Percentiles rank a stretch among this genome's conserved stretches.
These are phyloP conservation scores for Drosophila quadrilineata DNA, from an alignment of 1,140 invertebrate species.

Conservation along the genomic window DNA sequence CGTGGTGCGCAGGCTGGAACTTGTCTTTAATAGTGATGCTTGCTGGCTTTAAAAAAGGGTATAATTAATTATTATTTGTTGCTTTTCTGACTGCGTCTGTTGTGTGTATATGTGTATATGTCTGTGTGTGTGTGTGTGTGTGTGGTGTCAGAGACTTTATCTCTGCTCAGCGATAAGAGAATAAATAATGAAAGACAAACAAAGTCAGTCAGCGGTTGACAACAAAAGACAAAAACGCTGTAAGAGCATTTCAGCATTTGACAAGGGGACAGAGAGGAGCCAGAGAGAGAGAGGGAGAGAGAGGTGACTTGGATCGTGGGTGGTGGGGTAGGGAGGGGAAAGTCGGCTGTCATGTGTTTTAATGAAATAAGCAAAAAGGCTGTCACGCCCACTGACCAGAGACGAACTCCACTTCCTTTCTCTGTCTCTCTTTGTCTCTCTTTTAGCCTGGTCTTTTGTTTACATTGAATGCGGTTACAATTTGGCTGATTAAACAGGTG, in stretches of 20 bases:
- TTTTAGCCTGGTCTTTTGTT: slow-evolving; percentile 29
- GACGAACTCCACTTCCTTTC: not conserved
- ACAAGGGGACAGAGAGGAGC: too few species aligned
- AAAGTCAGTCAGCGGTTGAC: slow-evolving; percentile 53
- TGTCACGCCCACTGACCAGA: slow-evolving; percentile 25
- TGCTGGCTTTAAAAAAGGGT: slow-evolving; percentile 37
- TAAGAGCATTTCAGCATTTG: too few species aligned
- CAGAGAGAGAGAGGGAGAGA: too few species aligned
- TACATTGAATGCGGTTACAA: slow-evolving; percentile 26
- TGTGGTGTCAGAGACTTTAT: slow-evolving; percentile 25
- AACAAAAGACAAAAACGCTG: slow-evolving; percentile 30
- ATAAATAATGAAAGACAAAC: slow-evolving; percentile 77
- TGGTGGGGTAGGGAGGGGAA: too few species aligned
- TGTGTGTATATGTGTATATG: not conserved
- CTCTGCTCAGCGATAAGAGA: slow-evolving; percentile 58
- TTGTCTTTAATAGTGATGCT: slow-evolving; percentile 25
- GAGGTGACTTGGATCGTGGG: too few species aligned
- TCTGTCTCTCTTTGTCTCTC: not conserved
- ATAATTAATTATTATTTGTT: slow-evolving; percentile 63
- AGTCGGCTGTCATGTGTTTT: slow-evolving; percentile 57
- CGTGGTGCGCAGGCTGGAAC: too few species aligned
- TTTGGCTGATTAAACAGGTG: slow-evolving; percentile 48
- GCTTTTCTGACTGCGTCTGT: not conserved
- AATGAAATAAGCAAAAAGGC: slow-evolving; percentile 53
- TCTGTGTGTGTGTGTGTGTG: not conserved